phyloP scores from a whole-genome alignment of 2,888 invertebrate species.

The Chrysodeixis includens region DNA sequence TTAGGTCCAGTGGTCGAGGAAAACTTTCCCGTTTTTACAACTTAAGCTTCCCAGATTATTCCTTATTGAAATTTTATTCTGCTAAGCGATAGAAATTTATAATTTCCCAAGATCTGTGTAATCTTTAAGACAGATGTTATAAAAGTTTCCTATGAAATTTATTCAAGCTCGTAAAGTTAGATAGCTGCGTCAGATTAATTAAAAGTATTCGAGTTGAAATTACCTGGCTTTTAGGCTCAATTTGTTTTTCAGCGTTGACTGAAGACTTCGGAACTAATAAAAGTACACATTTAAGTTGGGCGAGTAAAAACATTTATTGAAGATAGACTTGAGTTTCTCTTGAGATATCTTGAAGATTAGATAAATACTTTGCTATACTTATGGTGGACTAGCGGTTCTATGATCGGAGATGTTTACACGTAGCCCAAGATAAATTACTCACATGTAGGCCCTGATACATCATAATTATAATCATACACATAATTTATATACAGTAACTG shows the following conservation, averaged over 20 bases:
- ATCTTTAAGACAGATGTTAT: conserved; percentile 10
- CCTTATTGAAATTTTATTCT: conserved; percentile 12
- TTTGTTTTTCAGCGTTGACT: background rate
- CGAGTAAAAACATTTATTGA: background rate
- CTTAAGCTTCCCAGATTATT: conserved; percentile 12
- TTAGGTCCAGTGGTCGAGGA: conserved; percentile 16
- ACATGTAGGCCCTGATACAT: no score
- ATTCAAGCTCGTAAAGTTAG: background rate
- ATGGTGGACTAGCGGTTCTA: no score
- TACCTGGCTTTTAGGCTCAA: background rate
- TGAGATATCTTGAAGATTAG: no score
- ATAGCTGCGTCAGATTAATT: background rate
- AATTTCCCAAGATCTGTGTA: conserved; percentile 10
- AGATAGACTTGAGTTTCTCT: background rate
- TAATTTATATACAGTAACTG: no score
- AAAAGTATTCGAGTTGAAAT: conserved; percentile 7
- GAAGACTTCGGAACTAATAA: background rate
- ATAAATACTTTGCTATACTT: no score
- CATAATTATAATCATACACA: no score
- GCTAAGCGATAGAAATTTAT: background rate
- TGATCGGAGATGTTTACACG: no score
- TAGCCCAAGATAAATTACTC: no score
- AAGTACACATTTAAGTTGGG: background rate
- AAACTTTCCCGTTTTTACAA: conserved; percentile 32
- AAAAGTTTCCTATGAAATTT: conserved; percentile 10